These are phyloP conservation scores for Ditula angustiorana DNA, from an alignment of 2,888 invertebrate species.

Conservation along the genomic window DNA sequence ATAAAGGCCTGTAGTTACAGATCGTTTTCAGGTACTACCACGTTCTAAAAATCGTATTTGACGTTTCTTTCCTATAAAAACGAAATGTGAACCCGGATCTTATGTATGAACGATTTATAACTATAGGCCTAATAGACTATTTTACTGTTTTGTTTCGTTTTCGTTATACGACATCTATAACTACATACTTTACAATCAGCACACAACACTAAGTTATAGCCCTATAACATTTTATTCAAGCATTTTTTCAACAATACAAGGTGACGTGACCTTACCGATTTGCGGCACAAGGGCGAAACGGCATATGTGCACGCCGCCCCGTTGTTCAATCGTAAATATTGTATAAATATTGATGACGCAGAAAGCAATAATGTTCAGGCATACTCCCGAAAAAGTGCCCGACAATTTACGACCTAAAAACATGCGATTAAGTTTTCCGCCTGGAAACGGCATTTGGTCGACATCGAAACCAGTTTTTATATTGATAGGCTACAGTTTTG, in stretches of 20 bases:
- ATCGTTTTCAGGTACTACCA: too few relatives aligned
- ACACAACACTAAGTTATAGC: slow-evolving; percentile 54
- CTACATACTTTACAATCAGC: slow-evolving; percentile 67
- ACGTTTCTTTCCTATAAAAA: too few relatives aligned
- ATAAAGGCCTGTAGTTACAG: too few relatives aligned
- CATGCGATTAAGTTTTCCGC: slow-evolving; percentile 74
- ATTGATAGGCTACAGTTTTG: slow-evolving; percentile 25
- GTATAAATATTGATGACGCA: slow-evolving; percentile 81
- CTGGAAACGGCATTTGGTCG: slow-evolving; percentile 50
- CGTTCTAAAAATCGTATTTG: too few relatives aligned
- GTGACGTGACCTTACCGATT: slow-evolving; percentile 51
- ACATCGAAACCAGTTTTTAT: slow-evolving; percentile 35
- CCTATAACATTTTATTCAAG: slow-evolving; percentile 61
- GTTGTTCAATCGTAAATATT: slow-evolving; percentile 74
- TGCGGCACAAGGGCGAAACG: slow-evolving; percentile 54
- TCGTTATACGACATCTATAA: slow-evolving; percentile 33
- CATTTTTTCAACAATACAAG: slow-evolving; percentile 21
- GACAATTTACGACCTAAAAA: slow-evolving; percentile 72
- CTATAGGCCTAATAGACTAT: too few relatives aligned
- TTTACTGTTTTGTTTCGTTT: background rate
- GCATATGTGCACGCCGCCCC: slow-evolving; percentile 66
- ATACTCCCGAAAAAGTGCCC: slow-evolving; percentile 75
- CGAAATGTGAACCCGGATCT: too few relatives aligned
- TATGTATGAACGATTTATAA: too few relatives aligned
- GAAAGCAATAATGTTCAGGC: slow-evolving; percentile 77